Base-by-base conservation (phyloP, 2,113 vertebrate genomes). In the Mandrillus leucophaeus region DNA sequence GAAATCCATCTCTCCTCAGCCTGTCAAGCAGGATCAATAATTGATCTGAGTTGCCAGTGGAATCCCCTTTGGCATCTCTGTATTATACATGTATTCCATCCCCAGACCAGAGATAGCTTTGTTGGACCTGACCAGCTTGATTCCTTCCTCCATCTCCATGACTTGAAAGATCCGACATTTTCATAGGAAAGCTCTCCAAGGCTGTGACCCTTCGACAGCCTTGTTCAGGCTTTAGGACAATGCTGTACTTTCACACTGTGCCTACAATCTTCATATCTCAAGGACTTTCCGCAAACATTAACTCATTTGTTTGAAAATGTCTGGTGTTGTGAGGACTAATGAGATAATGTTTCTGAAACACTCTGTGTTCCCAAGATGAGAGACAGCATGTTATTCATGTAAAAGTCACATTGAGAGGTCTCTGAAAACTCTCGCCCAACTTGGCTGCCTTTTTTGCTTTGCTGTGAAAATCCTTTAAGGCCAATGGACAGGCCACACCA, bases 231-330 rank as follows among this genome's bases (percentile, higher is more conserved):
- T 88, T 61, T 20, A 8, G 82, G 88, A 78, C 38, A 83, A 70
- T 8, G 43, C 27, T 66, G 27, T 4, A n/a, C 5, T 12, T 84
- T 92, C 89, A 73, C 0, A 16, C 4, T 30, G 11, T n/a, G 23
- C 32, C 35, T 82, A 3, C 8, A 61, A 68, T 59, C 64, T 86
- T 94, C 55, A 50, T 6, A 64, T 55, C 89, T 95, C 86, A 57
- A 89, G 88, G 78, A 73, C 88, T 70, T 96, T 61, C 80, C 76
- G 84, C 93, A 94, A 96, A 95, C 85, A 93, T 95, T 59, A 95
- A 82, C 82, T 95, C 97, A 93, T 92, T 89, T 96, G 92, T 98
- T 98, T 98, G 91, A 95, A 90, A 95, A 89, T 30, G 40, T 38
- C 80, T 90, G 45, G 27, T 27, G 45, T 68, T 75, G n/a, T 50